Percentiles rank a stretch among this genome's conserved stretches.
Conservation (phyloP, 2,888 invertebrate species). For the Drosophila cognata region DNA sequence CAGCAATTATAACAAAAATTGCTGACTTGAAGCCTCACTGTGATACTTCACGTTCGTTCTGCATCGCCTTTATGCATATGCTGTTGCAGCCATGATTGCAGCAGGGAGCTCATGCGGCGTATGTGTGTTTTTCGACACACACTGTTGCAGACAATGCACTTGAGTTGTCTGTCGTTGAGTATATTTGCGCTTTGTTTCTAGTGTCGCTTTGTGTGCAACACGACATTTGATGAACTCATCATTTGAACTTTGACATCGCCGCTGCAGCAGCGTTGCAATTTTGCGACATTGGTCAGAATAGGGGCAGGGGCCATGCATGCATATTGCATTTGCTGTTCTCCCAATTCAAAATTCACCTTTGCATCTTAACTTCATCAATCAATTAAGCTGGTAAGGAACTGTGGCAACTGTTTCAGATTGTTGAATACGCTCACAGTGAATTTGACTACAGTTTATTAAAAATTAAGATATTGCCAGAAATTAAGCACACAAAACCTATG, state of each 20-base stretch:
- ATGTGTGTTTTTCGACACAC: constrained; percentile 8
- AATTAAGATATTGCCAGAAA: background rate
- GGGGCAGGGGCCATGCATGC: background rate
- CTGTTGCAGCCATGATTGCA: constrained; percentile 1
- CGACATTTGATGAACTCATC: constrained; percentile 75
- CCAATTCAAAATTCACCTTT: constrained; percentile 36
- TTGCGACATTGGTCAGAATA: constrained; percentile 10
- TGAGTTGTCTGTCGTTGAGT: constrained; percentile 71
- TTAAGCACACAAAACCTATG: background rate
- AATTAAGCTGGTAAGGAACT: background rate
- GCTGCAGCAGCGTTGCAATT: constrained; percentile 6
- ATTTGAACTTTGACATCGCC: constrained; percentile 72
- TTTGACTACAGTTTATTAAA: background rate
- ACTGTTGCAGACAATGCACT: constrained; percentile 54
- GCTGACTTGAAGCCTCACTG: constrained; percentile 1
- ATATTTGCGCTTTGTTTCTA: constrained; percentile 75
- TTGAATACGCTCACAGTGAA: background rate
- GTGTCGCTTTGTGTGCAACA: constrained; percentile 59
- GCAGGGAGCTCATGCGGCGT: constrained; percentile 18
- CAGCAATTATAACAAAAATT: background rate
- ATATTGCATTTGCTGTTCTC: constrained; percentile 10
- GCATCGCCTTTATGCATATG: background rate
- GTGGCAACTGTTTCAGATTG: background rate
- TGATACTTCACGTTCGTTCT: background rate
- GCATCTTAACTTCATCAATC: background rate